A percentile compares a stretch with the other conserved stretches of the same genome.
Conservation (phyloP, 1,140 invertebrate genomes). For the Lanistes nyassanus region DNA sequence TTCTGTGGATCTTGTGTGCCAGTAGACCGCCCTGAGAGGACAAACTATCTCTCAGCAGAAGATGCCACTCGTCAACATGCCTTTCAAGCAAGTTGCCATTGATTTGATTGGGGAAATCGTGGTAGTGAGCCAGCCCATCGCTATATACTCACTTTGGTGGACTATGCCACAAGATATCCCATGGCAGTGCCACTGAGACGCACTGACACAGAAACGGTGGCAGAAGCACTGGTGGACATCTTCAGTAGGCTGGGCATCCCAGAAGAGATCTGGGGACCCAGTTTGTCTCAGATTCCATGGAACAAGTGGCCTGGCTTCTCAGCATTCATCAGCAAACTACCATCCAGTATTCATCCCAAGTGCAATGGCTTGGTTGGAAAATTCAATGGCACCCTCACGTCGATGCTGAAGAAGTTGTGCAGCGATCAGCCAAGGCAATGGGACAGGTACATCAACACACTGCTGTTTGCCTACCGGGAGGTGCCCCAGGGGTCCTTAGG, state of each 20-base stretch:
- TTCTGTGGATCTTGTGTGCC: constrained; percentile 37
- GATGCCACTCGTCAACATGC: constrained; percentile 29
- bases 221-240: constrained; percentile 43
- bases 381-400: constrained; percentile 22
- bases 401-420: constrained; percentile 13
- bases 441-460: constrained; percentile 8
- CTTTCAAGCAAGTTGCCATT: constrained; percentile 29
- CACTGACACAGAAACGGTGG: no score
- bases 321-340: no score
- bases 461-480: constrained; percentile 51
- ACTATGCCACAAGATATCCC: constrained; percentile 44
- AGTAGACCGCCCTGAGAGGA: constrained; percentile 27
- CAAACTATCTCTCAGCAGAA: constrained; percentile 14
- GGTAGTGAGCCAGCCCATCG: constrained; percentile 15
- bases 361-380: constrained; percentile 32
- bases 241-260: constrained; percentile 66
- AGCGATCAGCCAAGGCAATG: neutral
- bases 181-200: constrained; percentile 35
- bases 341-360: constrained; percentile 36
- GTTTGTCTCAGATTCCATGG: constrained; percentile 34
- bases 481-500: no score
- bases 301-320: no score
- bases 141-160: constrained; percentile 35
- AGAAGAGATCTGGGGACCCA: constrained; percentile 34
- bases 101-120: constrained; percentile 29